Base-by-base conservation (phyloP, 2,113 vertebrate species). In the Percopsis transmontana region DNA sequence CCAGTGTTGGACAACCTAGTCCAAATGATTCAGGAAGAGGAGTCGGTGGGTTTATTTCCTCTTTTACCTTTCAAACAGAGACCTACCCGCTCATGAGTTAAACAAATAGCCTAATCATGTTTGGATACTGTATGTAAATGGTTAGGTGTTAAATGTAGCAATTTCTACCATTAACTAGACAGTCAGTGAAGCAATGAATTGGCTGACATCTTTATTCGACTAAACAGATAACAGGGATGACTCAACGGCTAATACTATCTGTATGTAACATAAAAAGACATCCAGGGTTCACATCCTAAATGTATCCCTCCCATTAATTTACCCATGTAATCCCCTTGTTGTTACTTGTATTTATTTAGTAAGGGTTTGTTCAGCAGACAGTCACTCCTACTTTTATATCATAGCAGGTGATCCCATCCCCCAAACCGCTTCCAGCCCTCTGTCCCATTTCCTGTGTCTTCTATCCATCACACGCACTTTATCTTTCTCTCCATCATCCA, bases 21-120 rank as follows among this genome's bases (percentile, higher is more conserved):
- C 59, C 97, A 99, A 77, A 95, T 99, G 95, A 96, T 99, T 86
- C 97, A 99, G 83, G 97, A 99, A 62, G 97, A 99, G 81, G 97
- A 99, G 81, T 99, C 96, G 55, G 97, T 99, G 89, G 96, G 97
- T 93, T 7, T 12, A 2, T 40, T 62, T 62, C 14, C 33, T 60
- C 39, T 7, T 57, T 11, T 58, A 81, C 55, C 64, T 67, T 33
- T 21, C 44, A 15, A 66, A 56, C 21, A 57, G 24, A 58, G 61
- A 21, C 19, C 44, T 16, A 24, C n/a, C 52, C 50, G 15, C 45
- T 39, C 33, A 38, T 61, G 23, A 59, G 48, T 16, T 16, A 14
- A 14, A 45, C 12, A 1, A 3, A 45, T 16, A 16, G 13, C 15
- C 7, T 16, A 14, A 16, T 45, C 15, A 14, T 45, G 42, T 45